Percentiles rank a stretch among this genome's conserved stretches.
phyloP scores from a whole-genome alignment of 2,113 vertebrate genomes.

The Gymnocephalus cernua region DNA sequence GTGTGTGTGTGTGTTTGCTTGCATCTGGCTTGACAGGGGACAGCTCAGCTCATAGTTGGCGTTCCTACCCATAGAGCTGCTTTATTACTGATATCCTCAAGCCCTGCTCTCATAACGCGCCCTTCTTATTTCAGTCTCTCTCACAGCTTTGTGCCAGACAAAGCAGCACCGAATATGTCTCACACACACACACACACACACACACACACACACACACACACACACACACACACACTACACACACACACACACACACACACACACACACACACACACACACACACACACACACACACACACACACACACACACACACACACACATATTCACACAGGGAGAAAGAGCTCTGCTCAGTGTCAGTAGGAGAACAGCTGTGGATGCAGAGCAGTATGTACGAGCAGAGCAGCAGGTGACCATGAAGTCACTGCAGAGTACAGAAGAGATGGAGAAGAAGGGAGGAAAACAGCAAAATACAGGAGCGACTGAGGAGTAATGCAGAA shows the following conservation, averaged over 20 bases:
- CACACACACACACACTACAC: not conserved
- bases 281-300: constrained; percentile 10
- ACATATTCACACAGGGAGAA: not conserved
- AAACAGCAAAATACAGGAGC: not conserved
- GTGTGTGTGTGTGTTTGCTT: constrained; percentile 50
- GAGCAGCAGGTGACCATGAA: constrained; percentile 71
- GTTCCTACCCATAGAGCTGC: constrained; percentile 67
- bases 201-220: constrained; percentile 33
- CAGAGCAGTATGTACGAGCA: constrained; percentile 53
- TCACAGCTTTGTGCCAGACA: constrained; percentile 61
- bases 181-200: not conserved
- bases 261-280: constrained; percentile 2
- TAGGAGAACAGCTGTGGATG: constrained; percentile 65
- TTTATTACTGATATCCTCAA: constrained; percentile 81
- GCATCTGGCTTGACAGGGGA: constrained; percentile 65
- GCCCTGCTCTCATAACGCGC: constrained; percentile 73
- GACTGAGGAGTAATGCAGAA: not conserved
- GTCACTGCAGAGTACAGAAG: constrained; percentile 38
- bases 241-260: constrained; percentile 29
- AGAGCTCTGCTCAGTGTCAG: constrained; percentile 56
- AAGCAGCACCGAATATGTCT: constrained; percentile 47
- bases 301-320: constrained; percentile 27
- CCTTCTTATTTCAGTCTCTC: constrained; percentile 66
- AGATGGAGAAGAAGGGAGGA: constrained; percentile 39
- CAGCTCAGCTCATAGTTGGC: constrained; percentile 71